Base-by-base conservation (phyloP, 2,113 vertebrate species). In the Oryzias javanicus region DNA sequence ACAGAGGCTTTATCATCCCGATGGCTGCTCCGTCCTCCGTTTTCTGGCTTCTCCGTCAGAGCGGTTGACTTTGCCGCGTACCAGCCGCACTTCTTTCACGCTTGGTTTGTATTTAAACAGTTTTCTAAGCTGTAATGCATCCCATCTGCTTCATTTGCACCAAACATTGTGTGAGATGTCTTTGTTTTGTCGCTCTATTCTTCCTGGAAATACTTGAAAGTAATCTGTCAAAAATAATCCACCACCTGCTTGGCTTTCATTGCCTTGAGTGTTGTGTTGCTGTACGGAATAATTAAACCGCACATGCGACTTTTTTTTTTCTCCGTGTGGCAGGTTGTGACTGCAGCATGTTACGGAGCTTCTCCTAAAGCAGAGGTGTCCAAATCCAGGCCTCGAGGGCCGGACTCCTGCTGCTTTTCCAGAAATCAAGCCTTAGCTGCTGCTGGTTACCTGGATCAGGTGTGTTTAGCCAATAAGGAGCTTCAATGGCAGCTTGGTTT, bases 201-300 rank as follows among this genome's bases (percentile, higher is more conserved):
- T 64, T 10, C 60, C 18, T 60, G 35, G 18, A 49, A 59, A 50
- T 52, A 12, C 27, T 42, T 58, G 1, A 1, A 58, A 58, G 17
- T 27, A 17, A 40, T 50, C 17, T 57, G 40, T 60, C 54, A 57
- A 25, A 57, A 58, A 16, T 55, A 54, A 58, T 66, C 1, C 35
- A 49, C 71, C 60, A 72, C 46, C 74, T 78, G 51, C 60, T 56
- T 35, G 52, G 20, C 27, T 47, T 18, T 45, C 42, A 0, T 16
- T 42, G 15, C 10, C 50, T 48, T 8, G 17, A 55, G 57, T 54
- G 42, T 19, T 19, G 40, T 1, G 18, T 29, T 1, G 35, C n/a
- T 20, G 17, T 50, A 42, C 25, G 41, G 19, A 65, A 58, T 68
- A 68, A 64, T 75, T 50, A 56, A 44, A 54, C 51, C 19, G 19